Evolutionary conservation across 2,113 vertebrate genomes (phyloP).

Genomic region (Anhinga rufa): DNA sequence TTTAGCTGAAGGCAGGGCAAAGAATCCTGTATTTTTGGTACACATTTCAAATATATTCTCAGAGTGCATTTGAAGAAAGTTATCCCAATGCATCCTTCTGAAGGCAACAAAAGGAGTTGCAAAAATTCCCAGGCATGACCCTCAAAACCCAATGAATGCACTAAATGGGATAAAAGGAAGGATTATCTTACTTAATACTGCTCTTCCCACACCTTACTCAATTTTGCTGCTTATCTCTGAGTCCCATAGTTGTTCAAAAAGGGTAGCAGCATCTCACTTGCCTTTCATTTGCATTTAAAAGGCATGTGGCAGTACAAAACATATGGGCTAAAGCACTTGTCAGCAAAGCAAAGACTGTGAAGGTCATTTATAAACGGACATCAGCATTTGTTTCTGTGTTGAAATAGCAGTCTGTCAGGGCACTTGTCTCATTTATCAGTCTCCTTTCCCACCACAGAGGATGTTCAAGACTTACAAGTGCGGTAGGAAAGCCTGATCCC

Average conservation of each 20-base stretch:
- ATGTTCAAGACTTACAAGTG: background rate
- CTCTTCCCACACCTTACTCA: background rate
- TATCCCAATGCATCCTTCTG: background rate
- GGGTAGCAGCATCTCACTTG: background rate
- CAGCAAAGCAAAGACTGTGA: background rate
- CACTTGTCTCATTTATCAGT: background rate
- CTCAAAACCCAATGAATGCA: background rate
- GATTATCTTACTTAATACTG: background rate
- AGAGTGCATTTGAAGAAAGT: background rate
- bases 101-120: background rate
- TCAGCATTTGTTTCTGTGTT: background rate
- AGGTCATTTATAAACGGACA: background rate
- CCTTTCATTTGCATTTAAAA: background rate
- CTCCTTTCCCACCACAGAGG: background rate
- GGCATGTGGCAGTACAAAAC: background rate
- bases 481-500: background rate
- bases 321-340: background rate
- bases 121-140: background rate
- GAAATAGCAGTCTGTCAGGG: background rate
- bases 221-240: background rate
- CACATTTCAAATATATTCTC: background rate
- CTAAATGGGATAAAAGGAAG: background rate
- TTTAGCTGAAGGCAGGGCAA: background rate
- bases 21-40: background rate
- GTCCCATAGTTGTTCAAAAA: background rate